These are phyloP conservation scores for Leptinotarsa peninsularis DNA, from an alignment of 2,888 invertebrate species.

Conservation along the genomic window DNA sequence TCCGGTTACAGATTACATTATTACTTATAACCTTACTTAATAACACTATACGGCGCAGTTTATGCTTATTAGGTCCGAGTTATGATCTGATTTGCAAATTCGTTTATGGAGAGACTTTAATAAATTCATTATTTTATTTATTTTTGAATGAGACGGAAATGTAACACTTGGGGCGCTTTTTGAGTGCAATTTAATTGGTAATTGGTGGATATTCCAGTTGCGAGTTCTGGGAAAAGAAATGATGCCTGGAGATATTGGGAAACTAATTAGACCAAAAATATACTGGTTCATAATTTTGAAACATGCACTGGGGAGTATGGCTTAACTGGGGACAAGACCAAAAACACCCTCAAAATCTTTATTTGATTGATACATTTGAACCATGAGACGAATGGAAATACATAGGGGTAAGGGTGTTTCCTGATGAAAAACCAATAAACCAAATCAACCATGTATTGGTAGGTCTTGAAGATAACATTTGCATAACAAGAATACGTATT, in stretches of 20 bases:
- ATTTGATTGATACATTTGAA: no score
- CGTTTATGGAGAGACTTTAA: constrained; percentile 38
- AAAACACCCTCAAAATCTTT: no score
- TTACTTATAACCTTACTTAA: constrained; percentile 47
- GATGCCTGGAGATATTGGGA: background rate
- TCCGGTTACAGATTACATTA: constrained; percentile 46
- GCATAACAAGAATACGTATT: no score
- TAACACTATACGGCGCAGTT: constrained; percentile 47
- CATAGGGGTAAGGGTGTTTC: no score
- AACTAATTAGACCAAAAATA: background rate
- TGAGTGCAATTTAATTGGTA: constrained; percentile 4
- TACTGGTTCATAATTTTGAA: background rate
- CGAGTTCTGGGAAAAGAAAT: background rate
- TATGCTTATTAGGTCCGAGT: constrained; percentile 49
- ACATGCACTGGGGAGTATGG: background rate
- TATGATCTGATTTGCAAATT: constrained; percentile 52
- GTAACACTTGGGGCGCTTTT: constrained; percentile 2
- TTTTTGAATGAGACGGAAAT: constrained; percentile 23
- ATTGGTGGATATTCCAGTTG: constrained; percentile 20
- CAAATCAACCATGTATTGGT: no score
- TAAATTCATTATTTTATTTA: constrained; percentile 33
- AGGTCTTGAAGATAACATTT: no score
- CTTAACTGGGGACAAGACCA: no score
- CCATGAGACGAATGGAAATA: no score
- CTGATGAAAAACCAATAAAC: no score